Percentiles rank a stretch among this genome's conserved stretches.
These are phyloP conservation scores for Strongylocentrotus purpuratus DNA, from an alignment of 35 echinoderm and acorn worm genomes.

Conservation along the genomic window DNA sequence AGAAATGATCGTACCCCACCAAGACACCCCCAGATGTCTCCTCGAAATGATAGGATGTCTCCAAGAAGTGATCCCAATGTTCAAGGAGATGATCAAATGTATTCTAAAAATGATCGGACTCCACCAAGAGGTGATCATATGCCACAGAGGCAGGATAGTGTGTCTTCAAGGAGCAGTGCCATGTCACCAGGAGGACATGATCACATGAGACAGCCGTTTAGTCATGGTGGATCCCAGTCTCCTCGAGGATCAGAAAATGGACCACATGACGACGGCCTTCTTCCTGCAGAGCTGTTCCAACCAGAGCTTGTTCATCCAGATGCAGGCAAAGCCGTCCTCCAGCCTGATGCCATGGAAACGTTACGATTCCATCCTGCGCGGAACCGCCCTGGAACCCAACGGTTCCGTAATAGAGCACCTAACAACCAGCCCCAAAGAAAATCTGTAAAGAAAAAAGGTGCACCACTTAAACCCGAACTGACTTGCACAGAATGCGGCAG, in stretches of 20 bases:
- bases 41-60: background rate
- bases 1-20: slow-evolving; percentile 21
- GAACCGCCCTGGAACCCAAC: slow-evolving; percentile 12
- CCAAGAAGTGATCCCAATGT: background rate
- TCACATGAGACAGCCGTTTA: background rate
- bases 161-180: background rate
- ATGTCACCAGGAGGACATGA: background rate
- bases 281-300: slow-evolving; percentile 35
- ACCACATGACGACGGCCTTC: slow-evolving; percentile 25
- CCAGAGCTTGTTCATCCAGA: slow-evolving; percentile 43
- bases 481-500: slow-evolving; percentile 38
- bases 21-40: slow-evolving; percentile 31
- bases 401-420: background rate
- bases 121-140: background rate
- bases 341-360: slow-evolving; percentile 39
- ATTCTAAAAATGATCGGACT: background rate
- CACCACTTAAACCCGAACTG: slow-evolving; percentile 40
- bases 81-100: slow-evolving; percentile 19
- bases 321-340: slow-evolving; percentile 37
- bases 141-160: background rate
- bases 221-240: slow-evolving; percentile 11
- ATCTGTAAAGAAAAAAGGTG: background rate
- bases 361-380: background rate
- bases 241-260: background rate
- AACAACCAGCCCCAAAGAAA: background rate